These are phyloP conservation scores for Ceyx margarethae DNA, from an alignment of 2,113 vertebrate genomes.

Conservation along the genomic window DNA sequence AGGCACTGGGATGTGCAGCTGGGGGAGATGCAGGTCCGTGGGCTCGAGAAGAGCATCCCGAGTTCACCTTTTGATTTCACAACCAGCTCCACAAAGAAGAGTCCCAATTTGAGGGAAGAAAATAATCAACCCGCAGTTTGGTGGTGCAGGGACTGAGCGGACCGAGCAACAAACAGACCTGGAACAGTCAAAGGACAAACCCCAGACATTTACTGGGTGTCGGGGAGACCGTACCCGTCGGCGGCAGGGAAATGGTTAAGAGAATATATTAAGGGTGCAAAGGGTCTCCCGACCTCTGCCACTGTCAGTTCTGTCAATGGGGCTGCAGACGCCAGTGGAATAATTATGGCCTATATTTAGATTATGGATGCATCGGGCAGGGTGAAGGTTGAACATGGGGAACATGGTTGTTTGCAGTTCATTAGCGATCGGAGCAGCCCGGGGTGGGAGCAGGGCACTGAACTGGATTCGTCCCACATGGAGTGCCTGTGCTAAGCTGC, in stretches of 20 bases:
- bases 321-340: conserved; percentile 23
- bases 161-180: background rate
- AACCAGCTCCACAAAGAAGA: conserved; percentile 29
- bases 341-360: conserved; percentile 64
- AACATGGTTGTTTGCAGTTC: conserved; percentile 66
- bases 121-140: background rate
- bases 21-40: conserved; percentile 19
- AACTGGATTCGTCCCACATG: conserved; percentile 59
- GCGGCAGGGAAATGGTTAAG: conserved; percentile 46
- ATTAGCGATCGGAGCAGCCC: conserved; percentile 53
- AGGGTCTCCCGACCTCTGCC: conserved; percentile 52
- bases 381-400: conserved; percentile 58
- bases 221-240: background rate
- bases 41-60: conserved; percentile 26
- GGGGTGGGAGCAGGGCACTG: conserved; percentile 46
- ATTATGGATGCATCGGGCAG: conserved; percentile 43
- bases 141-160: background rate
- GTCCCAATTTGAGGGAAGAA: conserved; percentile 41
- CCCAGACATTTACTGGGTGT: background rate
- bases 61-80: conserved; percentile 22
- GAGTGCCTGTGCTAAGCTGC: conserved; percentile 41
- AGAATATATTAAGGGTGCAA: conserved; percentile 39
- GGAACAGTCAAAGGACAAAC: conserved; percentile 21
- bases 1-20: conserved; percentile 39
- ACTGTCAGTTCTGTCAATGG: conserved; percentile 47